A percentile compares a stretch with the other conserved stretches of the same genome.
phyloP scores from a whole-genome alignment of 2,888 invertebrate genomes.

The Tortrix viridana region DNA sequence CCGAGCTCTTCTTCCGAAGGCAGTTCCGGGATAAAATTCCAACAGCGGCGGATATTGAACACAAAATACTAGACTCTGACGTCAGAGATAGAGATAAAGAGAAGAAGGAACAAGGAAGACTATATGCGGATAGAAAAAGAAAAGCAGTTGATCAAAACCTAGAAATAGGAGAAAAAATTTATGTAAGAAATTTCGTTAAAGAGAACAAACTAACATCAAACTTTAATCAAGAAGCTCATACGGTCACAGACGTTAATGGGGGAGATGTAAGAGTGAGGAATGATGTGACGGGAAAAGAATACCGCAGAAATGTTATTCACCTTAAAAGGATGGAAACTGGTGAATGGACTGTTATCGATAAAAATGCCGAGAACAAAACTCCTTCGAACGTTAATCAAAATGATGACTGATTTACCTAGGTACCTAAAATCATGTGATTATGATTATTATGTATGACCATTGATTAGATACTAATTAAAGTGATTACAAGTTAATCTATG shows the following conservation, averaged over 20 bases:
- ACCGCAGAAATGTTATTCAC: slow-evolving; percentile 11
- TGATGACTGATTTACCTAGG: too few relatives aligned
- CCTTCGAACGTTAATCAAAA: too few relatives aligned
- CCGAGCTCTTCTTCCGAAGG: slow-evolving; percentile 7
- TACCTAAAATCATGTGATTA: too few relatives aligned
- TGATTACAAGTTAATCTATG: too few relatives aligned
- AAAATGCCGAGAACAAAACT: too few relatives aligned
- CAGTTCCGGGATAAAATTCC: slow-evolving; percentile 9
- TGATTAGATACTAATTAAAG: too few relatives aligned
- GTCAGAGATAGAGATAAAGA: neutral
- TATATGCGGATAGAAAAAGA: slow-evolving; percentile 15
- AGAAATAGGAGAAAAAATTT: slow-evolving; percentile 8
- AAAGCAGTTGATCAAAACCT: neutral
- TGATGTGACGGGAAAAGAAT: slow-evolving; percentile 1
- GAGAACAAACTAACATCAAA: neutral
- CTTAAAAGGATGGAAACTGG: slow-evolving; percentile 11
- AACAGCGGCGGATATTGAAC: neutral
- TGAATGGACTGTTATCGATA: too few relatives aligned
- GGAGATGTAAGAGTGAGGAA: slow-evolving; percentile 9
- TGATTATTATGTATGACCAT: too few relatives aligned
- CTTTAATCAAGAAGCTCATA: neutral
- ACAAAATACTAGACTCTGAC: neutral
- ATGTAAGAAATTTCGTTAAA: slow-evolving; percentile 8
- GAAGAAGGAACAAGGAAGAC: slow-evolving; percentile 3
- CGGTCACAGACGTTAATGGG: neutral